A percentile compares a stretch with the other conserved stretches of the same genome.
These are phyloP conservation scores for Aphidoletes aphidimyza DNA, from an alignment of 2,888 invertebrate species.

Conservation along the genomic window DNA sequence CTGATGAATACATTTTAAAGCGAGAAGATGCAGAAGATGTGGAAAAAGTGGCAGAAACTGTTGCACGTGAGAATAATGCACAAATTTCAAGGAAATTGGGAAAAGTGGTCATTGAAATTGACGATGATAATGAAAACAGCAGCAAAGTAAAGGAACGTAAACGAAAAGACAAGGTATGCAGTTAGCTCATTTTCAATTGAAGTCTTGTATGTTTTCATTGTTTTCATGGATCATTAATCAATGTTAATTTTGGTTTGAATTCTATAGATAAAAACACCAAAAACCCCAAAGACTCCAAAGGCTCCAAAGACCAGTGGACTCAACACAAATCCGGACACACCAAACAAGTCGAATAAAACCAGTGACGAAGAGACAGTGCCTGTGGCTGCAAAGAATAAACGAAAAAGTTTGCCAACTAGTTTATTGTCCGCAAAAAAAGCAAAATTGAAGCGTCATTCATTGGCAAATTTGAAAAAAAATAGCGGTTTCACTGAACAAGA, in stretches of 20 bases:
- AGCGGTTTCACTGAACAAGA: conserved; percentile 48
- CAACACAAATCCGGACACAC: too few species aligned
- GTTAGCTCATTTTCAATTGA: neutral
- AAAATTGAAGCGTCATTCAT: neutral
- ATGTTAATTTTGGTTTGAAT: neutral
- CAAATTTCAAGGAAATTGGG: neutral
- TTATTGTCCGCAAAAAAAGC: neutral
- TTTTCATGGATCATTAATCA: too few species aligned
- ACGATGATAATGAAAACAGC: conserved; percentile 57
- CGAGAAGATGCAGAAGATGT: conserved; percentile 58
- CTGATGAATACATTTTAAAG: conserved; percentile 58
- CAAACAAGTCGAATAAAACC: neutral
- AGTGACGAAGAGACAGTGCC: neutral
- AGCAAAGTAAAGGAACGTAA: neutral
- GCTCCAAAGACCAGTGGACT: neutral
- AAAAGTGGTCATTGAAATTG: conserved; percentile 34
- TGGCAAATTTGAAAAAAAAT: neutral
- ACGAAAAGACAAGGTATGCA: neutral
- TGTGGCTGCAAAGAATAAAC: neutral
- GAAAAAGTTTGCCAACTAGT: neutral
- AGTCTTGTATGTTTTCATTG: neutral
- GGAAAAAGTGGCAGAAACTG: conserved; percentile 58
- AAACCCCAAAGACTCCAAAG: neutral
- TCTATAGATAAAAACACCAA: neutral
- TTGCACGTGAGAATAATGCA: conserved; percentile 41